Evolutionary conservation across 2,888 invertebrate genomes (phyloP), one percentile per base, ranked within the genome.

Genomic region (Stramonita haemastoma): DNA sequence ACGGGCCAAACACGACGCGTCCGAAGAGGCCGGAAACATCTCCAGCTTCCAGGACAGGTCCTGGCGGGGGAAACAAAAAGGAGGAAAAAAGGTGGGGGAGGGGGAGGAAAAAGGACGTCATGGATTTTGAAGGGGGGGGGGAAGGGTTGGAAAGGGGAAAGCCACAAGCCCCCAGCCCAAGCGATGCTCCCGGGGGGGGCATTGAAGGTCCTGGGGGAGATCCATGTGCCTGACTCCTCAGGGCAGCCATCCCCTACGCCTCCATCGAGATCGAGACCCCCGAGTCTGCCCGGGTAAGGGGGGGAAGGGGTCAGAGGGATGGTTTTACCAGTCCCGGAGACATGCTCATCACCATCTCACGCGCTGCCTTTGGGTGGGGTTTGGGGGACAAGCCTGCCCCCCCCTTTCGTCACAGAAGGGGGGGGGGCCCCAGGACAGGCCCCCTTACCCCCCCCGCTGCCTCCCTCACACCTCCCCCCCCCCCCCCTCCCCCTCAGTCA

Each of bases 281-380:
- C 15, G 89, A 89, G 19, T 73, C 89, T 19, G 73, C 46, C 70
- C 19, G 85, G 19, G 66, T 29, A 19, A 85, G 73, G 29, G 87
- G 57, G 34, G 79, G n/a, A n/a, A 32, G 1, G 87, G 36, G 5
- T 11, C 22, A 0, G 85, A 36, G 22, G 85, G n/a, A 22, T 85
- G 29, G 73, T n/a, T 85, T 26, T 89, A 89, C 34, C 89, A 89
- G 73, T 85, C 77, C n/a, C 46, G 89, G 89, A 11, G 89, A 89
- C 26, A 89, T 89, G 89, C 73, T 89, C 6, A 89, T 89, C 70
- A 89, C 89, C 2, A 89, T 89, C 19, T 89, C 89, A 15, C 89
- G 89, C 0, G 70, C 89, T 0, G 29, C 89, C 5, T 34, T 87
- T 17, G 73, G 46, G 13, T n/a, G n/a, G n/a, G n/a, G n/a, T n/a